These are phyloP conservation scores for Thamnophis elegans DNA, from an alignment of 2,797 vertebrate genomes.

Conservation along the genomic window DNA sequence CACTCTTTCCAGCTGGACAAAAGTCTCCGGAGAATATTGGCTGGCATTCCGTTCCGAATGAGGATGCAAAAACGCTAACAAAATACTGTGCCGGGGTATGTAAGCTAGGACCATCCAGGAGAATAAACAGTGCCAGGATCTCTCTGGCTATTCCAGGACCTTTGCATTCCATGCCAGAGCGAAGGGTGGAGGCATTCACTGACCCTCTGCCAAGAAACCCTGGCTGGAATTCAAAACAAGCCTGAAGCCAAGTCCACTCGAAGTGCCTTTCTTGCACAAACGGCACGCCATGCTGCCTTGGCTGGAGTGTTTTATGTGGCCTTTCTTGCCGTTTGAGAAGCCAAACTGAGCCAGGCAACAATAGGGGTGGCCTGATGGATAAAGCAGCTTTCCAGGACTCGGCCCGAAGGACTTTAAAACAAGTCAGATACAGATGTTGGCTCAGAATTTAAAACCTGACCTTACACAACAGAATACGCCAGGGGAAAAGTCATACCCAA, in stretches of 20 bases:
- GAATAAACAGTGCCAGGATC: neutral
- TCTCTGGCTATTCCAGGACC: neutral
- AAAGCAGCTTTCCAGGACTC: neutral
- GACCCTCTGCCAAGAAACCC: neutral
- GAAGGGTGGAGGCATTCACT: neutral
- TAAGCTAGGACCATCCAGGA: neutral
- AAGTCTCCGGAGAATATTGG: neutral
- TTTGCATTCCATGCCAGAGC: neutral
- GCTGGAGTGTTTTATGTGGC: neutral
- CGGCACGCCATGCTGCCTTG: neutral
- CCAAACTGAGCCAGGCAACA: neutral
- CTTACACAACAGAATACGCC: neutral
- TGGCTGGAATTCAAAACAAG: neutral
- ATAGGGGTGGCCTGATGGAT: fast-evolving
- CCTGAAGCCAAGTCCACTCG: neutral
- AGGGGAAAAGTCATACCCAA: neutral
- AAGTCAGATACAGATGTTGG: neutral
- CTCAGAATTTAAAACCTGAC: neutral
- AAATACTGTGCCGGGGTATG: neutral
- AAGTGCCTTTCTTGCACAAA: neutral
- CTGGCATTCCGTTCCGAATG: neutral
- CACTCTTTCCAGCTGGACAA: neutral
- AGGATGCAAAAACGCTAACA: neutral
- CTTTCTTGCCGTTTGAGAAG: neutral
- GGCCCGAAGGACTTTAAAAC: neutral